Evolutionary conservation across 2,113 vertebrate species (phyloP).

Genomic region (Upupa epops): DNA sequence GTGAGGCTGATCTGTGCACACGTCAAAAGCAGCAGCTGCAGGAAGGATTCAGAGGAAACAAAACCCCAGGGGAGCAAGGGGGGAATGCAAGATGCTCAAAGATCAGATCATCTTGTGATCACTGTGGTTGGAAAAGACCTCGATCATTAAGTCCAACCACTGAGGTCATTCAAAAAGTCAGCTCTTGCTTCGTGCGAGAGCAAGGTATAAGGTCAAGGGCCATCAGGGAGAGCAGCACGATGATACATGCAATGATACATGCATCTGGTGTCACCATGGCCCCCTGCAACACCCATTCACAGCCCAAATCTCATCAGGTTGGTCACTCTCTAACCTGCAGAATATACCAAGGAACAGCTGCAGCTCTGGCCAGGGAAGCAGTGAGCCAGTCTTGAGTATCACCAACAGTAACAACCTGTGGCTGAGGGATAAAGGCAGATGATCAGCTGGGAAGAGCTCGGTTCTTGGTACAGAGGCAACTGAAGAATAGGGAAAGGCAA

Average conservation of each 20-base stretch:
- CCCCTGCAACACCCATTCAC: accelerated
- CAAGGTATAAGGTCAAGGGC: background rate
- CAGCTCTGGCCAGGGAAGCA: background rate
- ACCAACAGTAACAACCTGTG: background rate
- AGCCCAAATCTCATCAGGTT: accelerated
- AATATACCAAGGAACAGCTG: background rate
- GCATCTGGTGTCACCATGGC: no score
- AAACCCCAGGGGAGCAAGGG: background rate
- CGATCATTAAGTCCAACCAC: no score
- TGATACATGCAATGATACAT: no score
- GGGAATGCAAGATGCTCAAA: no score
- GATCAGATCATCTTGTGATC: no score
- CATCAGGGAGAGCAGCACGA: no score
- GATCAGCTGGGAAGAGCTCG: background rate
- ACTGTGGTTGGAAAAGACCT: no score
- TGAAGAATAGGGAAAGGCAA: background rate
- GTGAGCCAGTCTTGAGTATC: background rate
- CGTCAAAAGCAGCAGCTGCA: background rate
- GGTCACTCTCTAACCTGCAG: background rate
- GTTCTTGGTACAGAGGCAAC: background rate
- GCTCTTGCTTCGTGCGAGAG: accelerated
- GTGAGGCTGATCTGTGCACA: no score
- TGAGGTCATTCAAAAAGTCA: background rate
- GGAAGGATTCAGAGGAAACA: background rate
- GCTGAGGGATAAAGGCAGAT: background rate